Percentiles rank a stretch among this genome's conserved stretches.
Conservation (phyloP, 2,888 invertebrate species). For the Drosophila cracens region DNA sequence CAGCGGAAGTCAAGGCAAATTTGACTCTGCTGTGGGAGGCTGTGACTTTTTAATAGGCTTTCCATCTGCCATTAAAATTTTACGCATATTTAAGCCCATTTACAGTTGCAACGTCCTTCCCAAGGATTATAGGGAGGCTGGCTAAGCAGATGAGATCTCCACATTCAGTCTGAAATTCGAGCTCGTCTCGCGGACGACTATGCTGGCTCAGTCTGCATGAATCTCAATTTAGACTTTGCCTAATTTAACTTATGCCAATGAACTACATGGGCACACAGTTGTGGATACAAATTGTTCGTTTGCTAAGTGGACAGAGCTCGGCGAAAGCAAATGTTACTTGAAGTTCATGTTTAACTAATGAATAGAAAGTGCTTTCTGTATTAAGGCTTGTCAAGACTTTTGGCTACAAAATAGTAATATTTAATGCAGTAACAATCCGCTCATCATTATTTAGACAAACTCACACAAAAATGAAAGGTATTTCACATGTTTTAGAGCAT, state of each 20-base stretch:
- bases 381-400: not conserved
- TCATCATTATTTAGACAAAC: not conserved
- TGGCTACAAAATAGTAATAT: not conserved
- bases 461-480: not conserved
- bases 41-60: constrained; percentile 67
- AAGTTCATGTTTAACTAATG: constrained; percentile 11
- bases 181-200: constrained; percentile 3
- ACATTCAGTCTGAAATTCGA: constrained; percentile 24
- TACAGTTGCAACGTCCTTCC: constrained; percentile 30
- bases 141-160: constrained; percentile 1
- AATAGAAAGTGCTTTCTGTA: constrained; percentile 5
- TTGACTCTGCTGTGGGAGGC: constrained; percentile 31
- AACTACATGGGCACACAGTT: constrained; percentile 17
- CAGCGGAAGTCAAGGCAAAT: constrained; percentile 73
- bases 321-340: constrained; percentile 16
- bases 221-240: constrained; percentile 24
- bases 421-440: not conserved
- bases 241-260: constrained; percentile 35
- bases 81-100: constrained; percentile 73
- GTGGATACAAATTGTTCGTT: constrained; percentile 35
- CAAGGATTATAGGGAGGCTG: constrained; percentile 32
- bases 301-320: constrained; percentile 9
- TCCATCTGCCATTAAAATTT: constrained; percentile 71
- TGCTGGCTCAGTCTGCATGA: constrained; percentile 3
- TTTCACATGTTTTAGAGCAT: not conserved